Percentiles rank a stretch among this genome's conserved stretches.
These are phyloP conservation scores for Osmerus mordax DNA, from an alignment of 2,113 vertebrate species.

Conservation along the genomic window DNA sequence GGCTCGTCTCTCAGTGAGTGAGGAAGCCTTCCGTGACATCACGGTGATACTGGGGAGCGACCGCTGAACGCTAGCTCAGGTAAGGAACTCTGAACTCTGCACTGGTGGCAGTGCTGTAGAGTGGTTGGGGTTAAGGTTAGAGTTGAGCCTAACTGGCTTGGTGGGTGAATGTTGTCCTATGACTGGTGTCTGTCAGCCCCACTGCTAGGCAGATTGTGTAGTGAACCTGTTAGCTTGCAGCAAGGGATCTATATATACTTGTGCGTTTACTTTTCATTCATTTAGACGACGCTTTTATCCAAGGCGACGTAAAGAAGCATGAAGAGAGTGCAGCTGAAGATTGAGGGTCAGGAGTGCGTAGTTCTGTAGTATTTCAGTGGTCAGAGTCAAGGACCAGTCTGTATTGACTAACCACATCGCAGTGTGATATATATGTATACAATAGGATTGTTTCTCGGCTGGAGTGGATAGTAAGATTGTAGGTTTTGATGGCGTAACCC, in stretches of 20 bases:
- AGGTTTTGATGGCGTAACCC: background rate
- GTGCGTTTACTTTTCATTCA: no score
- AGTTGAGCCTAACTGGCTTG: background rate
- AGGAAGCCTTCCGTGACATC: slow-evolving; percentile 16
- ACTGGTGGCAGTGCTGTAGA: background rate
- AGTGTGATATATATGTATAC: no score
- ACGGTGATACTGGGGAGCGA: slow-evolving; percentile 13
- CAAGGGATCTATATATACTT: background rate
- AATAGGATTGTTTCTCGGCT: background rate
- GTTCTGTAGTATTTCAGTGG: no score
- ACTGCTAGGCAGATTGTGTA: background rate
- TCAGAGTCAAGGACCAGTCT: no score
- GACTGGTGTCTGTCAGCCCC: no score
- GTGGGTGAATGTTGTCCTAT: no score
- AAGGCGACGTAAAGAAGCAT: no score
- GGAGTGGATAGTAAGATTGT: background rate
- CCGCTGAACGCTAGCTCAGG: slow-evolving; percentile 18
- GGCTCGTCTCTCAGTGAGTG: slow-evolving; percentile 12
- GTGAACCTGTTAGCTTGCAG: background rate
- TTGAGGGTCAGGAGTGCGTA: no score
- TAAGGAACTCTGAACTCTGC: slow-evolving; percentile 34
- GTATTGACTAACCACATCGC: no score
- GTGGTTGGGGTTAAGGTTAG: background rate
- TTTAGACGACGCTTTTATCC: no score
- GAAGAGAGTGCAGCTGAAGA: no score